Evolutionary conservation across 2,113 vertebrate genomes (phyloP).

Genomic region (Oostethus manadensis): DNA sequence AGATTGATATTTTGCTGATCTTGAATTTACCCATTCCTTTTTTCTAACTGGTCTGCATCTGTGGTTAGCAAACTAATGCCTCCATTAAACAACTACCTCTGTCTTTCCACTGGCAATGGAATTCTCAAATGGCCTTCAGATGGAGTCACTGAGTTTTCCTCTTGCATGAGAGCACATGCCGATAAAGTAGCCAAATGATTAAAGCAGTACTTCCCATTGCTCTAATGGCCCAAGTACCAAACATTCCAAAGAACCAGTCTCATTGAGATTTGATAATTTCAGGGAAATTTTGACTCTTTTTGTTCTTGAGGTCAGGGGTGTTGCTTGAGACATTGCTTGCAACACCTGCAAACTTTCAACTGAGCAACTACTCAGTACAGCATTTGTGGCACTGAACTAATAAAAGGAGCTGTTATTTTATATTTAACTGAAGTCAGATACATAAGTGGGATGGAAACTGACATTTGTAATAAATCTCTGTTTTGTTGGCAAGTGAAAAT

Average conservation of each 20-base stretch:
- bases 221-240: constrained; percentile 3
- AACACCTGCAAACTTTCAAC: too few species aligned
- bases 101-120: constrained; percentile 20
- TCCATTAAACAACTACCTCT: constrained; percentile 12
- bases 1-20: constrained; percentile 25
- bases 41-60: constrained; percentile 6
- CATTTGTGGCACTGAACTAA: too few species aligned
- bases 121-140: constrained; percentile 8
- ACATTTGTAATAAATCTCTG: too few species aligned
- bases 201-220: constrained; percentile 9
- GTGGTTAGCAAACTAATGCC: constrained; percentile 21
- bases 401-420: too few species aligned
- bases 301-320: too few species aligned
- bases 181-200: constrained; percentile 8
- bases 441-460: too few species aligned
- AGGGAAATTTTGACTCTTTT: background rate
- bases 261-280: background rate
- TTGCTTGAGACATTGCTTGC: too few species aligned
- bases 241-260: constrained; percentile 14
- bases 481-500: too few species aligned
- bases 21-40: constrained; percentile 16
- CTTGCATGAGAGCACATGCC: background rate
- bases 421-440: too few species aligned
- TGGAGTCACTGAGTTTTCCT: background rate
- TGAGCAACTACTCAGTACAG: too few species aligned